These are phyloP conservation scores for Tenthredo mesomela DNA, from an alignment of 2,888 invertebrate species.

Conservation along the genomic window DNA sequence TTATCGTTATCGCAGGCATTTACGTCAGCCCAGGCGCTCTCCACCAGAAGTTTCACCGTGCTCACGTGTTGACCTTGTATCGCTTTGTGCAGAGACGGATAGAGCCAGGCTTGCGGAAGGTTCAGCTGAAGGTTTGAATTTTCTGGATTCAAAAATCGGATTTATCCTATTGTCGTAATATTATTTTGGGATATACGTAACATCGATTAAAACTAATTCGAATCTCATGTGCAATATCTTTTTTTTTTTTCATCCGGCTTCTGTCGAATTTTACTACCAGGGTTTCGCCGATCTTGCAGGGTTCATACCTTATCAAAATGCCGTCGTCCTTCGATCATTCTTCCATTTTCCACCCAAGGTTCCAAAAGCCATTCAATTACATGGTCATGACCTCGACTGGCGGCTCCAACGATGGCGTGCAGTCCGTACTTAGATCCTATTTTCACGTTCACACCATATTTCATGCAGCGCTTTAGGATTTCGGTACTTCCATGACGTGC, in stretches of 20 bases:
- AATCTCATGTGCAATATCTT: not conserved
- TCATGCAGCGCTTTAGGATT: not conserved
- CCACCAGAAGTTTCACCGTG: slow-evolving; percentile 70
- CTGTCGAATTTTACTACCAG: not conserved
- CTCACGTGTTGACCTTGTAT: slow-evolving; percentile 73
- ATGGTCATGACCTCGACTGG: not conserved
- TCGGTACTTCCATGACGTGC: not conserved
- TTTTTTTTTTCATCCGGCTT: not conserved
- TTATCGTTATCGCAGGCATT: slow-evolving; percentile 73
- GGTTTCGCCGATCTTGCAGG: not conserved
- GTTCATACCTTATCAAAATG: slow-evolving; percentile 10
- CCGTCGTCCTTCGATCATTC: not conserved
- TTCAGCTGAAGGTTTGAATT: not conserved
- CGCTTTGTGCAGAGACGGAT: slow-evolving; percentile 72
- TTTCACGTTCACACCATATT: not conserved
- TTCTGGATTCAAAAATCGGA: slow-evolving; percentile 3
- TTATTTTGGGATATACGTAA: not conserved
- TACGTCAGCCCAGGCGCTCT: slow-evolving; percentile 68
- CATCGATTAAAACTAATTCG: not conserved
- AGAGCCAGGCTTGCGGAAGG: not conserved
- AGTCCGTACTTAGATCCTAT: not conserved
- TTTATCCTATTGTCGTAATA: not conserved
- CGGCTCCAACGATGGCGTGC: not conserved
- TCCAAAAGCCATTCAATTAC: not conserved
- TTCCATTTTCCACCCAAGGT: not conserved